A percentile compares a stretch with the other conserved stretches of the same genome.
These are phyloP conservation scores for Netelia inedita DNA, from an alignment of 2,888 invertebrate genomes.

Conservation along the genomic window DNA sequence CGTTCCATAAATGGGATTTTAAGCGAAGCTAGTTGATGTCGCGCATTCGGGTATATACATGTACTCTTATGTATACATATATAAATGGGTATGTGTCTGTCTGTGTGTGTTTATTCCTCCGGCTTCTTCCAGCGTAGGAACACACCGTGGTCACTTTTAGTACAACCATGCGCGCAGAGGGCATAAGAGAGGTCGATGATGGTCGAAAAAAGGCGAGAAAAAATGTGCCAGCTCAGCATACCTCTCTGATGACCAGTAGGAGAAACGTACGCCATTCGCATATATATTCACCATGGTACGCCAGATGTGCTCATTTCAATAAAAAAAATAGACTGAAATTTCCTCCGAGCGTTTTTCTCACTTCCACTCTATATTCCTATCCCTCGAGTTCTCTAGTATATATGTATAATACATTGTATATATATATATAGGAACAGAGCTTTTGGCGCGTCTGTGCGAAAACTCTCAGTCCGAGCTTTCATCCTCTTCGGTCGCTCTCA, in stretches of 20 bases:
- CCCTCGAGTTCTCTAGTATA: neutral
- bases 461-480: neutral
- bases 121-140: conserved; percentile 12
- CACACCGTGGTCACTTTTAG: conserved; percentile 16
- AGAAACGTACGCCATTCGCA: conserved; percentile 29
- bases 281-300: conserved; percentile 57
- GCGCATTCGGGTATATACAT: no score
- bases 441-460: neutral
- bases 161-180: conserved; percentile 31
- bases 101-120: no score
- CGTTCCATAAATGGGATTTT: no score
- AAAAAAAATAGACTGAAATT: conserved; percentile 68
- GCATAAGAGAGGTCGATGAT: conserved; percentile 50
- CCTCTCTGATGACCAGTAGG: conserved; percentile 69
- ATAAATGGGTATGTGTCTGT: no score
- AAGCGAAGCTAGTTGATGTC: no score
- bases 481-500: neutral
- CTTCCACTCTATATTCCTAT: conserved; percentile 20
- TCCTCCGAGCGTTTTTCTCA: conserved; percentile 48
- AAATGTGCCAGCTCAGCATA: conserved; percentile 76
- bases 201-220: conserved; percentile 47
- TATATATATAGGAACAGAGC: neutral
- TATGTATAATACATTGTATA: neutral
- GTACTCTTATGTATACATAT: no score
- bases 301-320: conserved; percentile 80